Base-by-base conservation (phyloP, 1,140 invertebrate genomes). In the Vanessa atalanta region DNA sequence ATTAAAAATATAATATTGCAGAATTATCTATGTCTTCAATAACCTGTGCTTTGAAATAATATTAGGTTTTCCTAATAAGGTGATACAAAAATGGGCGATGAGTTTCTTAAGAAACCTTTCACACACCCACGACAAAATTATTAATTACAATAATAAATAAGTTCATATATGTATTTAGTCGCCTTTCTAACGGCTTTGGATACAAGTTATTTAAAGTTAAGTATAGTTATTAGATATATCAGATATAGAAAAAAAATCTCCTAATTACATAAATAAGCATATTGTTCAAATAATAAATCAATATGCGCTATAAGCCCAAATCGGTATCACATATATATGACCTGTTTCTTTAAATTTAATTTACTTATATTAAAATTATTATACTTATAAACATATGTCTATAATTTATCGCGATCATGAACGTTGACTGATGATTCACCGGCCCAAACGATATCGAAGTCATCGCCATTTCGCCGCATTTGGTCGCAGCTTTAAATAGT, bases 401-500 rank as follows among this genome's bases (percentile, higher is more conserved):
- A 66, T 67, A 67, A 67, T 67, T 67, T 55, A 67, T 23, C 7
- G 48, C 48, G 65, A 16, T 55, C 50, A 15, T 67, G 51, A 20
- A 53, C 65, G 31, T 31, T 70, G 68, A 70, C 57, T 70, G 57
- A 70, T 70, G 68, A 61, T 57, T 61, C 68, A 61, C 68, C 55
- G 20, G n/a, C 64, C 51, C 37, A 43, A 43, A 43, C 57, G 65
- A 73, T 73, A 65, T 55, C 20, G 63, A 65, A 37, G 50, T 8
- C 50, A 65, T 72, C 60, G 63, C 61, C 50, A 53, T 72, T 68
- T 73, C 72, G 60, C 57, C 57, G 57, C 53, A 48, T 65, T 64
- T 50, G 66, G 72, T 57, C 67, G 55, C 53, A 57, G 53, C 63
- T 65, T 77, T 76, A 79, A 82, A 80, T 80, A 79, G 79, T 82